A percentile compares a stretch with the other conserved stretches of the same genome.
Evolutionary conservation across 2,113 vertebrate species (phyloP).

Genomic region (Nannospalax galili): DNA sequence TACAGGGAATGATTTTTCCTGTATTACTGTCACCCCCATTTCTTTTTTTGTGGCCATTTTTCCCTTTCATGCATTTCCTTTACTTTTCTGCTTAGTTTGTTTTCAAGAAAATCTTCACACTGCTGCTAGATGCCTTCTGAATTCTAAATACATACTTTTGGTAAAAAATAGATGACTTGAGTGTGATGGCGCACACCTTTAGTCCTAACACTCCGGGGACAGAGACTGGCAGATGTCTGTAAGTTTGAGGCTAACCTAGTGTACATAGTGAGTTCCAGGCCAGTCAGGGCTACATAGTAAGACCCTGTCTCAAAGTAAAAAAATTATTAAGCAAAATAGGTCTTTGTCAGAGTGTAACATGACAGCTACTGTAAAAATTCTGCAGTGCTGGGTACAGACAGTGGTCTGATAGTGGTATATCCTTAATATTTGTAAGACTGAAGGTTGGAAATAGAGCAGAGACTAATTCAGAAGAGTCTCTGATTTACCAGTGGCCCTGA

Average conservation of each 20-base stretch:
- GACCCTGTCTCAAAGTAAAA: slow-evolving; percentile 29
- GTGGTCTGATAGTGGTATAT: slow-evolving; percentile 40
- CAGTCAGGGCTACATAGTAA: no score
- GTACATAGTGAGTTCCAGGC: no score
- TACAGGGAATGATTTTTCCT: slow-evolving; percentile 79
- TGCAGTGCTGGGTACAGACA: slow-evolving; percentile 62
- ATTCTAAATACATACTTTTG: slow-evolving; percentile 74
- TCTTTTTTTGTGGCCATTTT: slow-evolving; percentile 68
- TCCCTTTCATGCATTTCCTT: slow-evolving; percentile 79
- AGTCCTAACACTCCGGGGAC: no score
- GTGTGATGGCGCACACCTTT: no score
- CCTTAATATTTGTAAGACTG: slow-evolving; percentile 68
- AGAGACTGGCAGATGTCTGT: no score
- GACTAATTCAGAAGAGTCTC: no score
- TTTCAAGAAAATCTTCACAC: slow-evolving; percentile 82
- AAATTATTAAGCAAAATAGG: slow-evolving; percentile 58
- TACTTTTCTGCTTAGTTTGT: slow-evolving; percentile 81
- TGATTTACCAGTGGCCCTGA: slow-evolving; percentile 87
- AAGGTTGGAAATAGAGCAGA: slow-evolving; percentile 82
- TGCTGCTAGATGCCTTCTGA: slow-evolving; percentile 77
- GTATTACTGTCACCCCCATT: slow-evolving; percentile 75
- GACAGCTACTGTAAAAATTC: slow-evolving; percentile 79
- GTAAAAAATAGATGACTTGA: slow-evolving; percentile 47
- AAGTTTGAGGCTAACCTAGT: no score
- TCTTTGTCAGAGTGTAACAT: slow-evolving; percentile 70